A percentile compares a stretch with the other conserved stretches of the same genome.
Evolutionary conservation across 2,797 vertebrate genomes (phyloP).

Genomic region (Carcharodon carcharias): DNA sequence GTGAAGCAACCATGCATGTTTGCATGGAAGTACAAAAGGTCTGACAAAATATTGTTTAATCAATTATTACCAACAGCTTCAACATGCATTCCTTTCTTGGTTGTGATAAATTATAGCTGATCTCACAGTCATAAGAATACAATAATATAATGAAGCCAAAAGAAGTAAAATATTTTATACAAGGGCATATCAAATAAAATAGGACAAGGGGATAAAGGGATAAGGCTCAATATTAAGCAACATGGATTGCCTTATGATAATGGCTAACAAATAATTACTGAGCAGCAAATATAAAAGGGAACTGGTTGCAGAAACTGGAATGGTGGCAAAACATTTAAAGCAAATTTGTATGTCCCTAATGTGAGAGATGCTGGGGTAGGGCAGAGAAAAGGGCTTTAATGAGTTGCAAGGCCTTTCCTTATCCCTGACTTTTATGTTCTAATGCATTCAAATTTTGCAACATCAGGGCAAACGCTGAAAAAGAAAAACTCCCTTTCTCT

Average conservation of each 20-base stretch:
- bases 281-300: not conserved
- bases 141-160: not conserved
- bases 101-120: not conserved
- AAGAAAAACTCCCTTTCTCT: not conserved
- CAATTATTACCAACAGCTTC: not conserved
- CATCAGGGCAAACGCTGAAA: not conserved
- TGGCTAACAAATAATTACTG: not conserved
- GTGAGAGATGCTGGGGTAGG: not conserved
- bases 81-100: not conserved
- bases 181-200: not conserved
- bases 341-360: not conserved
- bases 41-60: not conserved
- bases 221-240: not conserved
- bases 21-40: not conserved
- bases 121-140: not conserved
- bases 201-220: not conserved
- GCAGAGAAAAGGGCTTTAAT: not conserved
- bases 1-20: not conserved
- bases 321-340: constrained; percentile 2
- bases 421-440: not conserved
- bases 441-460: not conserved
- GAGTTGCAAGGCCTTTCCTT: not conserved
- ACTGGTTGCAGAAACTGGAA: constrained; percentile 16
- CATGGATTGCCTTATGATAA: not conserved
- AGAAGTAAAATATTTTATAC: not conserved